Conservation (phyloP, 2,113 vertebrate species). For the Trichechus manatus region DNA sequence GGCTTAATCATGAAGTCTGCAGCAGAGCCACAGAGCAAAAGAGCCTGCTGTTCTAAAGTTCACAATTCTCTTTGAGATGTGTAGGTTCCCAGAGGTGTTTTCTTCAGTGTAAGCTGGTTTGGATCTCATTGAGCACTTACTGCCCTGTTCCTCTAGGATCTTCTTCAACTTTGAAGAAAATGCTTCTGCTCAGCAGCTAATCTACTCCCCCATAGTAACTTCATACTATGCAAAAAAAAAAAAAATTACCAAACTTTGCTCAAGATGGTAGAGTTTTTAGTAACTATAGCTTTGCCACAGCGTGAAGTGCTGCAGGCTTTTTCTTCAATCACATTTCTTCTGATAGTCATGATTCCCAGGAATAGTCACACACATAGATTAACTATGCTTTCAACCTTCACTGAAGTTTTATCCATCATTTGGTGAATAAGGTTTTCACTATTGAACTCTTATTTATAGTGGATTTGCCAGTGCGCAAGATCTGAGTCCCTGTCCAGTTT, state of each 20-base stretch:
- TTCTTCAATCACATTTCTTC: constrained; percentile 5
- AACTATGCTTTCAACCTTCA: not conserved
- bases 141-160: constrained; percentile 1
- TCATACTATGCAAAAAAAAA: not conserved
- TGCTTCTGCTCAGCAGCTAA: not conserved
- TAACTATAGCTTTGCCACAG: not conserved
- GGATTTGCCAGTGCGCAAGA: not conserved
- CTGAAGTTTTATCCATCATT: not conserved
- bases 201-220: not conserved
- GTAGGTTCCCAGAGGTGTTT: constrained; percentile 32
- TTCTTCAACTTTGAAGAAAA: constrained; percentile 55
- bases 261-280: not conserved
- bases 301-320: not conserved
- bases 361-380: not conserved
- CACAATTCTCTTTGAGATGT: constrained; percentile 10
- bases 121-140: not conserved
- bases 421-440: not conserved
- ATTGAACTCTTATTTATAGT: not conserved
- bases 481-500: not conserved
- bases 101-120: constrained; percentile 9
- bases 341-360: not conserved
- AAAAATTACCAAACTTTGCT: constrained; percentile 9
- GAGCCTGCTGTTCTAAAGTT: not conserved
- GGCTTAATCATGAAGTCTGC: constrained; percentile 28
- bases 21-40: not conserved